Evolutionary conservation across 2,113 vertebrate species (phyloP).

Genomic region (Pelodiscus sinensis): DNA sequence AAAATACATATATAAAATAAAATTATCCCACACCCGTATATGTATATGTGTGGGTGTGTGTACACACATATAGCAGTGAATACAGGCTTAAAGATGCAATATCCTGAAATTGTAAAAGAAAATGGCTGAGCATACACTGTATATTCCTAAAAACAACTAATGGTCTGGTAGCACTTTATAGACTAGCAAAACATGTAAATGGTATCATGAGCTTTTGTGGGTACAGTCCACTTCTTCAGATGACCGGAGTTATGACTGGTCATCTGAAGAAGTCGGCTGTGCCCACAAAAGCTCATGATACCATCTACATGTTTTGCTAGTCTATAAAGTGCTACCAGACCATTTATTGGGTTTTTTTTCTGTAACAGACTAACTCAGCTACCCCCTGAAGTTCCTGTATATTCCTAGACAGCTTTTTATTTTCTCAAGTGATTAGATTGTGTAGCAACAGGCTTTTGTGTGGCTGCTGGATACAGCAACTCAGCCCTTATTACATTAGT

Average conservation of each 20-base stretch:
- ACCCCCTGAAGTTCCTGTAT: not conserved
- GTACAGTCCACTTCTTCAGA: too few relatives aligned
- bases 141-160: not conserved
- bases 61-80: slow-evolving; percentile 8
- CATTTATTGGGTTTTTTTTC: too few relatives aligned
- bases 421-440: not conserved
- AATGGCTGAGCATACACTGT: slow-evolving; percentile 57
- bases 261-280: too few relatives aligned
- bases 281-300: too few relatives aligned
- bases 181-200: too few relatives aligned
- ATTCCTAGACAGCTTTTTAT: not conserved
- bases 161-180: too few relatives aligned
- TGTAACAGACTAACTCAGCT: too few relatives aligned
- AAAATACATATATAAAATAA: not conserved
- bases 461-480: not conserved
- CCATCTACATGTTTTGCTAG: too few relatives aligned
- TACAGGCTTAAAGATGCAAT: slow-evolving; percentile 70
- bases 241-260: too few relatives aligned
- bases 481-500: not conserved
- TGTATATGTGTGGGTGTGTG: not conserved
- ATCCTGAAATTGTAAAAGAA: slow-evolving; percentile 72
- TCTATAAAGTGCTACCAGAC: too few relatives aligned
- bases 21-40: too few relatives aligned
- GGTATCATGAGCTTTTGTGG: too few relatives aligned
- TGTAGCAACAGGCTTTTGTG: not conserved